Evolutionary conservation across 2,888 invertebrate genomes (phyloP).

Genomic region (Caenorhabditis sp.): DNA sequence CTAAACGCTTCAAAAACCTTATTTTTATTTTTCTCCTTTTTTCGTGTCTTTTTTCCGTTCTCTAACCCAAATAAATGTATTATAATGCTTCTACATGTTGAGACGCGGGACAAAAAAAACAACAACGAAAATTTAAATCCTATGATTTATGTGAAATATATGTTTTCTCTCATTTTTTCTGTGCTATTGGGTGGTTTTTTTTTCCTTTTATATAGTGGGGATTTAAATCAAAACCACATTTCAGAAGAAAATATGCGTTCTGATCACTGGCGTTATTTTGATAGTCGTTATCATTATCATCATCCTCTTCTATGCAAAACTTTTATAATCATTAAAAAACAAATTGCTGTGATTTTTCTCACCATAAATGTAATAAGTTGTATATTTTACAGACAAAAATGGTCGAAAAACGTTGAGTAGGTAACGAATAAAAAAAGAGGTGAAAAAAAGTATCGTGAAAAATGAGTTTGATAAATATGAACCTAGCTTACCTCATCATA

Average conservation of each 20-base stretch:
- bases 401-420: too few relatives aligned
- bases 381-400: too few relatives aligned
- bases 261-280: slow-evolving; percentile 50
- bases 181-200: too few relatives aligned
- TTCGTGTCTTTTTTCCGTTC: slow-evolving; percentile 1
- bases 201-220: neutral
- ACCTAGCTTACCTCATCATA: too few relatives aligned
- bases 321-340: slow-evolving; percentile 12
- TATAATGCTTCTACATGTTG: neutral
- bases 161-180: neutral
- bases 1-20: neutral
- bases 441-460: too few relatives aligned
- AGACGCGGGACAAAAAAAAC: neutral
- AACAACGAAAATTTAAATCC: neutral
- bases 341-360: too few relatives aligned
- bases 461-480: too few relatives aligned
- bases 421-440: too few relatives aligned
- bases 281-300: slow-evolving; percentile 39
- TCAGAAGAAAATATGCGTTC: slow-evolving; percentile 59
- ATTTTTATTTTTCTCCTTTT: slow-evolving; percentile 1
- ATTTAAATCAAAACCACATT: slow-evolving; percentile 9
- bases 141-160: slow-evolving; percentile 1
- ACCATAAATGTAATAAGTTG: too few relatives aligned
- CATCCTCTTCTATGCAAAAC: slow-evolving; percentile 26
- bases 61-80: neutral